Conservation (phyloP, 2,113 vertebrate genomes). For the Junco hyemalis region DNA sequence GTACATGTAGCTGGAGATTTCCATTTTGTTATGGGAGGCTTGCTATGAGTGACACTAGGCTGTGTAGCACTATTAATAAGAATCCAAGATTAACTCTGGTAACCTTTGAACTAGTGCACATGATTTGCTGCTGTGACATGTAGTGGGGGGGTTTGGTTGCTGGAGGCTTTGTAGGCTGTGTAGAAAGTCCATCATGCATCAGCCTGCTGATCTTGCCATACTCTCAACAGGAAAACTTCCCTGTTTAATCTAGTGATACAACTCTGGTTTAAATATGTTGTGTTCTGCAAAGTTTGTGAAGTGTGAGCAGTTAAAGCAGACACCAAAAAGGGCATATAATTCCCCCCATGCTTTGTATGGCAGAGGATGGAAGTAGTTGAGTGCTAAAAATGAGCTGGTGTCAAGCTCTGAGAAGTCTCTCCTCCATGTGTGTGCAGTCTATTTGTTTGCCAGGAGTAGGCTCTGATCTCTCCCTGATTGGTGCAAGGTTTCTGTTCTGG, state of each 20-base stretch:
- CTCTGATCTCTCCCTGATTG: background rate
- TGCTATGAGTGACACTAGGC: slow-evolving; percentile 36
- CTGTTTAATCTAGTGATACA: background rate
- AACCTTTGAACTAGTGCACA: slow-evolving; percentile 55
- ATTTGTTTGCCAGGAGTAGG: background rate
- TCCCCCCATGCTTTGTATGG: background rate
- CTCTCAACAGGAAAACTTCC: background rate
- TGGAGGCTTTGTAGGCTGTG: background rate
- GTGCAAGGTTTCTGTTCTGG: background rate
- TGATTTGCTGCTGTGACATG: background rate
- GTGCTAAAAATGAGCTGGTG: background rate
- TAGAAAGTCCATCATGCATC: background rate
- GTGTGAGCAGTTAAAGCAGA: background rate
- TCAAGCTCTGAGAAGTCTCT: background rate
- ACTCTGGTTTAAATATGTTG: background rate
- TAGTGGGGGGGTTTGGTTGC: background rate
- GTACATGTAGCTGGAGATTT: background rate
- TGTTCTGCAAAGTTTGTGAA: background rate
- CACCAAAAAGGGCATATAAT: background rate
- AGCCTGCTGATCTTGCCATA: background rate
- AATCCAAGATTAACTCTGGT: slow-evolving; percentile 53
- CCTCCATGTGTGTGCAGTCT: background rate
- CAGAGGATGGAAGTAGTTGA: background rate
- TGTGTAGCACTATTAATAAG: slow-evolving; percentile 53
- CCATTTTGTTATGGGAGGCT: slow-evolving; percentile 18